Conservation (phyloP, 2,797 vertebrate species). For the Phalanger gymnotis region DNA sequence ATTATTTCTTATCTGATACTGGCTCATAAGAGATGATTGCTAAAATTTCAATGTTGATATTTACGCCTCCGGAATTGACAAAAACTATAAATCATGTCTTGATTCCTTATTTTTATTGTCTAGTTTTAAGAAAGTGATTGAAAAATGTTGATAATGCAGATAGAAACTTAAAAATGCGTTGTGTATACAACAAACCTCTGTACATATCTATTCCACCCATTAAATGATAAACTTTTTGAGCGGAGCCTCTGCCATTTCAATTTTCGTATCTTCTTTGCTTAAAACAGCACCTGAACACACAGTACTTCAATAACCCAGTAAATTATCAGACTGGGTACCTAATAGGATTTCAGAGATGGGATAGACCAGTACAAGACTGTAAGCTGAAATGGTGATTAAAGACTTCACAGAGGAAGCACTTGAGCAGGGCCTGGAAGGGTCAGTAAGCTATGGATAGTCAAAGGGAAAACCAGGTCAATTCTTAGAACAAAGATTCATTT, state of each 20-base stretch:
- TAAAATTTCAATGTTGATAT: not conserved
- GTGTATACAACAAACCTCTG: accelerated
- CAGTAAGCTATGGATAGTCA: slow-evolving; percentile 16
- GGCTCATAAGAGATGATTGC: not conserved
- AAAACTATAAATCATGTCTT: not conserved
- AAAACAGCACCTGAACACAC: not conserved
- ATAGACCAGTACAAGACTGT: not conserved
- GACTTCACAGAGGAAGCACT: not conserved
- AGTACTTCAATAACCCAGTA: not conserved
- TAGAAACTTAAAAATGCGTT: not conserved
- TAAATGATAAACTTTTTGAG: not conserved
- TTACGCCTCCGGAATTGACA: not conserved
- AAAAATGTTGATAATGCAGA: not conserved
- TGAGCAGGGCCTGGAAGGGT: not conserved
- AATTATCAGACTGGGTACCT: not conserved
- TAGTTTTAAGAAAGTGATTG: not conserved
- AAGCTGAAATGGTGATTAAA: not conserved
- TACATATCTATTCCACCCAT: not conserved
- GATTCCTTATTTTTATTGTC: not conserved
- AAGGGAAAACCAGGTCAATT: not conserved
- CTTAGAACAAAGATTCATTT: not conserved
- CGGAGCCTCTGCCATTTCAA: not conserved
- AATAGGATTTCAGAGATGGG: not conserved
- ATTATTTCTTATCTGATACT: not conserved
- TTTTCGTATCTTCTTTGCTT: not conserved